Evolutionary conservation across 2,797 vertebrate genomes (phyloP).

Genomic region (Astyanax mexicanus): DNA sequence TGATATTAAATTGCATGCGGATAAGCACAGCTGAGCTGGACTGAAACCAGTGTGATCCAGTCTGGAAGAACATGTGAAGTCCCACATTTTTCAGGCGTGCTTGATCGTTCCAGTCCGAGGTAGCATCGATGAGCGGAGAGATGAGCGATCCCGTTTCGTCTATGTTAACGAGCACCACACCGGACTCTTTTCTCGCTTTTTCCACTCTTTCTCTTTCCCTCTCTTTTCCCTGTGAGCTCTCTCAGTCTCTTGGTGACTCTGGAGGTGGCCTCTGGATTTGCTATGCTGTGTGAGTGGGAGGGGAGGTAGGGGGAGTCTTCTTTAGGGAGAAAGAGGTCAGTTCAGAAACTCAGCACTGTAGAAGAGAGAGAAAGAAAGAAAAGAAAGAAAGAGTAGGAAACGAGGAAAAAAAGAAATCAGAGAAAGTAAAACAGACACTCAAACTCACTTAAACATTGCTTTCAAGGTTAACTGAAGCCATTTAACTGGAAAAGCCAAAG

Average conservation of each 20-base stretch:
- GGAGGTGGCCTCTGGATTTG: slow-evolving; percentile 60
- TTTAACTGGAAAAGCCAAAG: slow-evolving; percentile 37
- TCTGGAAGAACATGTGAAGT: slow-evolving; percentile 38
- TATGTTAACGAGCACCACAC: slow-evolving; percentile 28
- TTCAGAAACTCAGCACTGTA: slow-evolving; percentile 85
- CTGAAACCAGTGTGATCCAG: slow-evolving; percentile 18
- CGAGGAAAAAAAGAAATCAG: slow-evolving; percentile 32
- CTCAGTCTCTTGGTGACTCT: slow-evolving; percentile 57
- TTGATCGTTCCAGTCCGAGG: slow-evolving; percentile 36
- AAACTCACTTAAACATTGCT: slow-evolving; percentile 26
- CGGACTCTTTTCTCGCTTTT: slow-evolving; percentile 33
- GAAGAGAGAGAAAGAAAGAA: slow-evolving; percentile 41
- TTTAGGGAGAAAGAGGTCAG: slow-evolving; percentile 59
- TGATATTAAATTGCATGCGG: slow-evolving; percentile 19
- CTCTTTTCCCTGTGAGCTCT: slow-evolving; percentile 42
- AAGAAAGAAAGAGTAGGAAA: slow-evolving; percentile 24
- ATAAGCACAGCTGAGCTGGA: not conserved
- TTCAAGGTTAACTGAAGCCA: slow-evolving; percentile 17
- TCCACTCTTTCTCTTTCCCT: slow-evolving; percentile 42
- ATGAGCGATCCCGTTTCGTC: slow-evolving; percentile 39
- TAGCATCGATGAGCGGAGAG: slow-evolving; percentile 35
- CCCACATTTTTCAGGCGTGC: slow-evolving; percentile 30
- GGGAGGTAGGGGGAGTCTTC: slow-evolving; percentile 54
- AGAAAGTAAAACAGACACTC: slow-evolving; percentile 31
- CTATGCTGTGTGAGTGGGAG: slow-evolving; percentile 55